Percentiles rank a stretch among this genome's conserved stretches.
These are phyloP conservation scores for Ectobius pallidus DNA, from an alignment of 2,888 invertebrate genomes.

Conservation along the genomic window DNA sequence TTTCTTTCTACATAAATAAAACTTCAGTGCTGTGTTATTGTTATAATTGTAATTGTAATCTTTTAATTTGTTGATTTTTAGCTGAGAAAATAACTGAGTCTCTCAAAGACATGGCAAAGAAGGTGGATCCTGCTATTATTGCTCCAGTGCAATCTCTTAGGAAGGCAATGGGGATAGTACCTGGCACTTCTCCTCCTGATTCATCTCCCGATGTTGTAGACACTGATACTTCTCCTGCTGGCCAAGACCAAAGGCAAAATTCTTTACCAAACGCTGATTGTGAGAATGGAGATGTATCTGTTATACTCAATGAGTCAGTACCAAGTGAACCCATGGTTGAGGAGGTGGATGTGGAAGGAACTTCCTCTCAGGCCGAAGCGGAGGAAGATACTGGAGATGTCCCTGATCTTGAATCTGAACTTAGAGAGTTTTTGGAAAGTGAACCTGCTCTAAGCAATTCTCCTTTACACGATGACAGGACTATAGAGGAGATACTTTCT, in stretches of 20 bases:
- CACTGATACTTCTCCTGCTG: not conserved
- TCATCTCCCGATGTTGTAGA: not conserved
- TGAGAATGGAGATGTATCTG: conserved; percentile 16
- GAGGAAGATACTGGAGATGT: conserved; percentile 51
- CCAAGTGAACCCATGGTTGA: conserved; percentile 47
- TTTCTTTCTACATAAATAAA: no score
- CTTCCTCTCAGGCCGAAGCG: conserved; percentile 39
- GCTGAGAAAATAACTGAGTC: conserved; percentile 73
- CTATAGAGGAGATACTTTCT: conserved; percentile 43
- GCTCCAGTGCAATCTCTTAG: conserved; percentile 70
- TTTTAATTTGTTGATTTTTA: no score
- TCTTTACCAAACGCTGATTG: not conserved
- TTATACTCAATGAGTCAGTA: conserved; percentile 46
- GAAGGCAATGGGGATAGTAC: conserved; percentile 75
- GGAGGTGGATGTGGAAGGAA: conserved; percentile 41
- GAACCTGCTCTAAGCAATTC: conserved; percentile 63
- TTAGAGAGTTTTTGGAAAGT: conserved; percentile 74
- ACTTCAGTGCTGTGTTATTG: no score
- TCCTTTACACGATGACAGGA: conserved; percentile 51
- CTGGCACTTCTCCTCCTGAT: conserved; percentile 2
- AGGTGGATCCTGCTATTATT: conserved; percentile 73
- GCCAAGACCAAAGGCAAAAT: conserved; percentile 33
- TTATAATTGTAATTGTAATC: no score
- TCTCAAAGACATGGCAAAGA: conserved; percentile 76
- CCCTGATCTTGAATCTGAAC: conserved; percentile 69